These are phyloP conservation scores for Syritta pipiens DNA, from an alignment of 2,888 invertebrate species.

Conservation along the genomic window DNA sequence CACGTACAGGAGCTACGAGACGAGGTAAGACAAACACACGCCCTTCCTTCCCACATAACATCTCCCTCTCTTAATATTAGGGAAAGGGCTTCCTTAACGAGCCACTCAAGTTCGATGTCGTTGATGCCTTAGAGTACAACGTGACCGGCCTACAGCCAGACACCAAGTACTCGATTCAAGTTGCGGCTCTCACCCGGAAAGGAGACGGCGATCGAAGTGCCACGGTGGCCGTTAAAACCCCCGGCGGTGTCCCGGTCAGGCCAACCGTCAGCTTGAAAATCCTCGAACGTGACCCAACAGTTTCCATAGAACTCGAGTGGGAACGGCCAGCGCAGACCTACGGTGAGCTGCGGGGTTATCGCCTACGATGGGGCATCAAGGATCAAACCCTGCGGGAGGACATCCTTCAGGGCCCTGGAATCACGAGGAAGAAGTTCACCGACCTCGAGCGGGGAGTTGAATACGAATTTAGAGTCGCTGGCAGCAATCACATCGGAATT, in stretches of 20 bases:
- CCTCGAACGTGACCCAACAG: slow-evolving; percentile 91
- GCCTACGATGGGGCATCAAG: slow-evolving; percentile 91
- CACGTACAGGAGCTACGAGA: slow-evolving; percentile 94
- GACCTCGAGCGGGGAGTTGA: slow-evolving; percentile 94
- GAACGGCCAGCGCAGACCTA: slow-evolving; percentile 92
- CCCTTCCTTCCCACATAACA: no score
- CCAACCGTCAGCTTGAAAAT: slow-evolving; percentile 91
- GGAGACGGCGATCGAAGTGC: slow-evolving; percentile 97
- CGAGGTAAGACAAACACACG: slow-evolving; percentile 85
- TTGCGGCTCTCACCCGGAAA: slow-evolving; percentile 96
- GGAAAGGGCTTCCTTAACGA: slow-evolving; percentile 88
- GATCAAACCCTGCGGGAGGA: slow-evolving; percentile 89
- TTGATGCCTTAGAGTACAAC: slow-evolving; percentile 90
- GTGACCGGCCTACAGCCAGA: slow-evolving; percentile 96
- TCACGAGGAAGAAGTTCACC: slow-evolving; percentile 85
- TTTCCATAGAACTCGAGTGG: slow-evolving; percentile 96
- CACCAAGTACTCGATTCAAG: slow-evolving; percentile 95
- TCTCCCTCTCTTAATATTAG: slow-evolving; percentile 70
- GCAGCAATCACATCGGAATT: slow-evolving; percentile 95
- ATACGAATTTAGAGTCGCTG: slow-evolving; percentile 98
- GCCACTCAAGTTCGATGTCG: slow-evolving; percentile 91
- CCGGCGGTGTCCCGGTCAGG: slow-evolving; percentile 94
- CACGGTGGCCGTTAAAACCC: slow-evolving; percentile 92
- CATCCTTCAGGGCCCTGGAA: slow-evolving; percentile 84
- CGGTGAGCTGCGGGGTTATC: slow-evolving; percentile 92